A percentile compares a stretch with the other conserved stretches of the same genome.
These are phyloP conservation scores for Dreissena polymorpha DNA, from an alignment of 1,140 invertebrate species.

Conservation along the genomic window DNA sequence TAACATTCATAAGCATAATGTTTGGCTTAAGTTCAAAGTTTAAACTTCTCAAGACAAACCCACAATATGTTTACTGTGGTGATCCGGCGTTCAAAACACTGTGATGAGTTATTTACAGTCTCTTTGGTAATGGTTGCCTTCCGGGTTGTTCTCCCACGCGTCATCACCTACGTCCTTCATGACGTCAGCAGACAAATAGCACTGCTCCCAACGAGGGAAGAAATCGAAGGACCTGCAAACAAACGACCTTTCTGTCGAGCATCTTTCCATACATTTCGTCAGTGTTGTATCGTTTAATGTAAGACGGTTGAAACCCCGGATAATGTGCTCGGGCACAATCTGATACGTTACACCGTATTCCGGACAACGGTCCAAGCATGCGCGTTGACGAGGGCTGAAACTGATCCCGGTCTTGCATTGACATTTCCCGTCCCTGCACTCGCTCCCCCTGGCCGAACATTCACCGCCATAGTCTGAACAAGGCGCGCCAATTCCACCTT, in stretches of 20 bases:
- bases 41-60: too few relatives aligned
- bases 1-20: too few relatives aligned
- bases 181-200: slow-evolving; percentile 12
- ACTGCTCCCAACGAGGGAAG: slow-evolving; percentile 24
- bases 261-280: slow-evolving; percentile 12
- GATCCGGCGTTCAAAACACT: too few relatives aligned
- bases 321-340: slow-evolving; percentile 9
- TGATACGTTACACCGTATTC: slow-evolving; percentile 34
- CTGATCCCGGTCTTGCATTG: slow-evolving; percentile 27
- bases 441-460: slow-evolving; percentile 3
- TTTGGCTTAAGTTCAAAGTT: too few relatives aligned
- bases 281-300: neutral
- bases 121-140: slow-evolving; percentile 24
- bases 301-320: slow-evolving; percentile 11
- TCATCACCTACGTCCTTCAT: slow-evolving; percentile 8
- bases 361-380: neutral
- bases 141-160: slow-evolving; percentile 30
- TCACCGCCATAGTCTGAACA: slow-evolving; percentile 4
- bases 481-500: slow-evolving; percentile 11
- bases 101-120: neutral
- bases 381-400: slow-evolving; percentile 10
- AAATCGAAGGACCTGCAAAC: slow-evolving; percentile 26
- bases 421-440: slow-evolving; percentile 22
- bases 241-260: slow-evolving; percentile 1
- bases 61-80: too few relatives aligned